Base-by-base conservation (phyloP, 2,113 vertebrate species). In the Raphicerus campestris region DNA sequence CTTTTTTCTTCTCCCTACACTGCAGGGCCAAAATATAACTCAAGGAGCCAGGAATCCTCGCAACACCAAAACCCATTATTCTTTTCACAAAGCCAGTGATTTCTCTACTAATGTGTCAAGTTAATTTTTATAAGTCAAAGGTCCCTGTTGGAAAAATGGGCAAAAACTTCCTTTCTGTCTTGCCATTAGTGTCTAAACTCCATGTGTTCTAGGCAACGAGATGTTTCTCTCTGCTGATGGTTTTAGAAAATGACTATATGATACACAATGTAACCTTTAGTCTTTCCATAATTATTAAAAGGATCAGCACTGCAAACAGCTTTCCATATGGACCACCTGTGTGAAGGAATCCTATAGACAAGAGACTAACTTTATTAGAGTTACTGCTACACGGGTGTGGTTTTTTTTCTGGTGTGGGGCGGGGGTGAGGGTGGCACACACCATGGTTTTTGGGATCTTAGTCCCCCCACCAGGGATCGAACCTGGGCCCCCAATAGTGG, bases 401-500 rank as follows among this genome's bases (percentile, higher is more conserved):
- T 4, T 22, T 39, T n/a, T 73, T 70, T 35, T 3, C 19, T 22
- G 8, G 58, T 28, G 26, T 2, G 5, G 28, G 60, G 28, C 0
- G 0, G 6, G 70, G 19, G 10, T 2, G 19, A 4, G 8, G 19
- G 20, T 39, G n/a, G 63, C 4, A 0, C 63, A 70, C 63, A 70
- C 63, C 2, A 1, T 35, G 19, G 19, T 39, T 73, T 35, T 39
- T 6, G 35, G 35, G 66, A 73, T 49, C 26, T 61, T 35, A 30
- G 63, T 58, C 66, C 82, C 78, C 16, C 51, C 6, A 5, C 70
- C 28, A 49, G 45, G 15, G 45, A 32, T 6, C 0, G 8, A 49
- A 49, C 28, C 26, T 78, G 45, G 45, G 75, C 45, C 75, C 28
- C 15, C 26, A 78, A 1, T 0, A 30, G 26, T 49, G 26, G 42